Evolutionary conservation across 2,113 vertebrate genomes (phyloP).

Genomic region (Neolamprologus brichardi): DNA sequence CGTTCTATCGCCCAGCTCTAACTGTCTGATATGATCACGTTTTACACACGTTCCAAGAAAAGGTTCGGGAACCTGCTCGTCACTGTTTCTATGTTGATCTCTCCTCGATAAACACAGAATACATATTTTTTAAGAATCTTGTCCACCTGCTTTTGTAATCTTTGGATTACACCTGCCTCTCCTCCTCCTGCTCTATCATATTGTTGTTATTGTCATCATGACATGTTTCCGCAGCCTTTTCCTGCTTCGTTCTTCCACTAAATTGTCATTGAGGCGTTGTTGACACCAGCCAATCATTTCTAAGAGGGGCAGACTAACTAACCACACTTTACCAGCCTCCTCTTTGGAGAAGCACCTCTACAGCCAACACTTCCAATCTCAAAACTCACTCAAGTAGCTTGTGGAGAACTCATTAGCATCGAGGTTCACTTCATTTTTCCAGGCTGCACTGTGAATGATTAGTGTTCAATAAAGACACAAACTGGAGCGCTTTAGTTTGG

Average conservation of each 20-base stretch:
- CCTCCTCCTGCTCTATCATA: not conserved
- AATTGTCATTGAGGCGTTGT: not conserved
- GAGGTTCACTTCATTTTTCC: not conserved
- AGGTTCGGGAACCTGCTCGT: not conserved
- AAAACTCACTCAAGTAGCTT: not conserved
- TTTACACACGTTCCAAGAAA: not conserved
- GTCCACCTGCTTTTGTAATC: not conserved
- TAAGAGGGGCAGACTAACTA: not conserved
- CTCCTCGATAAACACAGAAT: not conserved
- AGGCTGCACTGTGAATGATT: not conserved
- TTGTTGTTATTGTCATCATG: fast-evolving
- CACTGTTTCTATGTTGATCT: not conserved
- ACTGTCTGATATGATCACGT: not conserved
- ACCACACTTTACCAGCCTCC: not conserved
- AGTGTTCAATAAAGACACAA: not conserved
- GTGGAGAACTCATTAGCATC: not conserved
- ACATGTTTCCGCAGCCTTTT: not conserved
- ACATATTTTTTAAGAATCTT: not conserved
- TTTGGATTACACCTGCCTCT: not conserved
- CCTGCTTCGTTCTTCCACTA: not conserved
- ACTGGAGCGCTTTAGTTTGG: not conserved
- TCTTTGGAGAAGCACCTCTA: not conserved
- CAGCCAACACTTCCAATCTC: not conserved
- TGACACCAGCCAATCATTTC: not conserved
- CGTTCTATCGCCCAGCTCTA: too few species aligned